phyloP scores from a whole-genome alignment of 2,113 vertebrate species.

The Triplophysa siluroides region DNA sequence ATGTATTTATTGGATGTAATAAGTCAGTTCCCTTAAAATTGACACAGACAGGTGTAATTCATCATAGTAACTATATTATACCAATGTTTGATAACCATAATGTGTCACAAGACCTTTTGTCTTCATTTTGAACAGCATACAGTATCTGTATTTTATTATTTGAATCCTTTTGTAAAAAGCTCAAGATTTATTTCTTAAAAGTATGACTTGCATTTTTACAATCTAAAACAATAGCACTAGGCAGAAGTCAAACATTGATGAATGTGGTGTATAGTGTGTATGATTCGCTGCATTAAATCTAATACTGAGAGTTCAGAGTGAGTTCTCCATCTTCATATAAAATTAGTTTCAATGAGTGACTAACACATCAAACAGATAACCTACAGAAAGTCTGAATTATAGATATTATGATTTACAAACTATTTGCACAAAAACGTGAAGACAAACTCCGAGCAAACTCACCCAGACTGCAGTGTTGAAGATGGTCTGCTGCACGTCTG shows the following conservation, averaged over 20 bases:
- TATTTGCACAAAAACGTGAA: neutral
- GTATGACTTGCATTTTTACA: too few species aligned
- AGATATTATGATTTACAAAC: neutral
- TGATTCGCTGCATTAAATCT: too few species aligned
- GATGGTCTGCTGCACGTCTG: neutral
- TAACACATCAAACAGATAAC: neutral
- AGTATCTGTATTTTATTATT: too few species aligned
- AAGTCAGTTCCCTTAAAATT: too few species aligned
- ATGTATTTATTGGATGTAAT: neutral
- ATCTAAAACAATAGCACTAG: too few species aligned
- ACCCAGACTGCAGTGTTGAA: slow-evolving; percentile 19
- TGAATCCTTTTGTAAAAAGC: too few species aligned
- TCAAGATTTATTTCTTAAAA: too few species aligned
- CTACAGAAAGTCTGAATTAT: neutral
- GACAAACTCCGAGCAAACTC: slow-evolving; percentile 7
- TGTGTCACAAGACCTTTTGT: neutral
- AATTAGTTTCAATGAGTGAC: neutral
- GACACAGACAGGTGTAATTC: neutral
- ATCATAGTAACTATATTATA: neutral
- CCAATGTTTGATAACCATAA: neutral
- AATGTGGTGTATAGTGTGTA: too few species aligned
- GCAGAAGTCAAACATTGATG: too few species aligned
- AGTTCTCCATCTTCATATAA: neutral
- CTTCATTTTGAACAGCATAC: neutral
- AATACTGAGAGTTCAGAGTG: too few species aligned